These are phyloP conservation scores for Mugil cephalus DNA, from an alignment of 2,113 vertebrate genomes.

Conservation along the genomic window DNA sequence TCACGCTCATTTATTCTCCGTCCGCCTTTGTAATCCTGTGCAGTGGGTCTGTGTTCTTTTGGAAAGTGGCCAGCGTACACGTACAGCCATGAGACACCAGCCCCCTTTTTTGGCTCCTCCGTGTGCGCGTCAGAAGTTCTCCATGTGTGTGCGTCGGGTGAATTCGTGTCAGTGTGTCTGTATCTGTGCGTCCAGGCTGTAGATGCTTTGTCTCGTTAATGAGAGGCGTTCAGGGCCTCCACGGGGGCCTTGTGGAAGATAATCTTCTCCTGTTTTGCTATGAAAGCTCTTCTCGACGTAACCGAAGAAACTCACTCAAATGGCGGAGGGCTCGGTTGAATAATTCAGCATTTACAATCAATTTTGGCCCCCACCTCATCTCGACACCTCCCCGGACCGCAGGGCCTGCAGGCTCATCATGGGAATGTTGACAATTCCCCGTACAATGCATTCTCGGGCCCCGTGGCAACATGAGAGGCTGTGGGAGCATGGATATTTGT, in stretches of 20 bases:
- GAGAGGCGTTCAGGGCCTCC: slow-evolving; percentile 75
- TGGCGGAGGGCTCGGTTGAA: slow-evolving; percentile 81
- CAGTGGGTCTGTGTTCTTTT: slow-evolving; percentile 30
- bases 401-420: slow-evolving; percentile 80
- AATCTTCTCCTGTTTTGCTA: slow-evolving; percentile 87
- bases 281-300: slow-evolving; percentile 88
- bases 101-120: slow-evolving; percentile 58
- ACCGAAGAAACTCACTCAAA: slow-evolving; percentile 87
- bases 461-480: slow-evolving; percentile 78
- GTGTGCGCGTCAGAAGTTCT: slow-evolving; percentile 52
- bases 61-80: slow-evolving; percentile 43
- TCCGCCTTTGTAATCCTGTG: slow-evolving; percentile 41
- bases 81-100: slow-evolving; percentile 52
- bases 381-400: slow-evolving; percentile 72
- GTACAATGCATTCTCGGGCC: slow-evolving; percentile 71
- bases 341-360: slow-evolving; percentile 88
- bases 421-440: slow-evolving; percentile 85
- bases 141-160: slow-evolving; percentile 15
- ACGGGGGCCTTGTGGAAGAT: slow-evolving; percentile 79
- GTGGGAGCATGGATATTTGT: slow-evolving; percentile 70
- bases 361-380: slow-evolving; percentile 80
- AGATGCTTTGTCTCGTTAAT: slow-evolving; percentile 79
- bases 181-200: slow-evolving; percentile 65
- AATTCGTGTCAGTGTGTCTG: slow-evolving; percentile 62
- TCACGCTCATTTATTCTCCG: slow-evolving; percentile 31